These are phyloP conservation scores for Lota lota DNA, from an alignment of 2,113 vertebrate genomes.

Conservation along the genomic window DNA sequence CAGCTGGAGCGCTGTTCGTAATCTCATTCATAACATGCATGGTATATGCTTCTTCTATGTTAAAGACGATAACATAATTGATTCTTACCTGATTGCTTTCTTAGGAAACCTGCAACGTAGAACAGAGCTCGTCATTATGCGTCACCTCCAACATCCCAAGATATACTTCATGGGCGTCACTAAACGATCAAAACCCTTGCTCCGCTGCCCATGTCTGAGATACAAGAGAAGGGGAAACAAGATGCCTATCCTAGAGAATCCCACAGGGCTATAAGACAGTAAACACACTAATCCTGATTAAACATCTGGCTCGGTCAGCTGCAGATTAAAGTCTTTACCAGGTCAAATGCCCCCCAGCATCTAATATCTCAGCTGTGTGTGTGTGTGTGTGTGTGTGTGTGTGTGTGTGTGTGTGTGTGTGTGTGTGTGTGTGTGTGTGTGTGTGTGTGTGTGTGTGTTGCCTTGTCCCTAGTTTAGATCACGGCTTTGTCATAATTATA, in stretches of 20 bases:
- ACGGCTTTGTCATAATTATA: constrained; percentile 38
- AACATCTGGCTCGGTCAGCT: constrained; percentile 52
- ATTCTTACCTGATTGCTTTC: constrained; percentile 92
- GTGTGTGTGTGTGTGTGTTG: background rate
- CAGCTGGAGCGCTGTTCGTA: constrained; percentile 16
- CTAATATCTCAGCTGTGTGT: constrained; percentile 1
- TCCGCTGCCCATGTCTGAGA: constrained; percentile 3
- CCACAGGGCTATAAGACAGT: constrained; percentile 32
- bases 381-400: constrained; percentile 4
- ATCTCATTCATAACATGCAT: constrained; percentile 1
- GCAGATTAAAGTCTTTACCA: constrained; percentile 67
- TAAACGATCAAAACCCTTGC: constrained; percentile 8
- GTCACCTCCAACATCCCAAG: constrained; percentile 2
- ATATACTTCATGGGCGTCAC: background rate
- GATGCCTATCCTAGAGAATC: constrained; percentile 18
- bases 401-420: constrained; percentile 3
- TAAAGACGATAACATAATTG: too few relatives aligned
- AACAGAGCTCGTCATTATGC: constrained; percentile 41
- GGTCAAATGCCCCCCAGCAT: constrained; percentile 52
- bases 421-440: constrained; percentile 6
- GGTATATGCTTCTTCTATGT: too few relatives aligned
- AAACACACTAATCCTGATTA: constrained; percentile 65
- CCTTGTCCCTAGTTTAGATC: constrained; percentile 32
- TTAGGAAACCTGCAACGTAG: constrained; percentile 90
- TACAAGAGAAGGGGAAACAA: constrained; percentile 29